These are phyloP conservation scores for Lycaon pictus DNA, from an alignment of 2,113 vertebrate genomes.

Conservation along the genomic window DNA sequence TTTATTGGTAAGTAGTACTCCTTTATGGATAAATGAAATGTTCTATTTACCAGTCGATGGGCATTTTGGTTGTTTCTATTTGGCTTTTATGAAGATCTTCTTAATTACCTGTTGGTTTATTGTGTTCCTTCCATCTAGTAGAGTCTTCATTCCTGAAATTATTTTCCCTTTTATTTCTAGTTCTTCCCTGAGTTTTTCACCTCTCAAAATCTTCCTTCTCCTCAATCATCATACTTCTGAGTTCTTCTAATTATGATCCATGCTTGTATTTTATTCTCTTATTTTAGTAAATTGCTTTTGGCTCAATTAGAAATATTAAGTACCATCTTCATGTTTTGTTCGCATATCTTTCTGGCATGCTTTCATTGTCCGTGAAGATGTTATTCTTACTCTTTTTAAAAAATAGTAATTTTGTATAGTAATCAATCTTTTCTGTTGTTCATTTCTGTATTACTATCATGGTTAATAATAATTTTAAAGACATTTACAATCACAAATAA, in stretches of 20 bases:
- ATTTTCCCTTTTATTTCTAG: neutral
- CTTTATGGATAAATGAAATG: neutral
- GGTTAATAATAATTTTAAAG: neutral
- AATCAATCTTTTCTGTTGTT: neutral
- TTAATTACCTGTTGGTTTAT: neutral
- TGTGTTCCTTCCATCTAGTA: neutral
- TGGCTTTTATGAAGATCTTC: neutral
- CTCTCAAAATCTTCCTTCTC: neutral
- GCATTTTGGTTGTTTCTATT: neutral
- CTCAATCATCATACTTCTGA: neutral
- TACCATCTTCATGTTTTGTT: constrained; percentile 18
- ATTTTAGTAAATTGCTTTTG: constrained; percentile 43
- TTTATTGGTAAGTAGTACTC: neutral
- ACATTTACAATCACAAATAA: constrained; percentile 39
- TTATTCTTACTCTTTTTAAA: neutral
- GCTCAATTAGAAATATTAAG: neutral
- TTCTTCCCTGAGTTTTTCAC: constrained; percentile 3
- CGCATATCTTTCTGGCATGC: neutral
- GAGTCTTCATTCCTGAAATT: constrained; percentile 38
- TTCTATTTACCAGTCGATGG: neutral
- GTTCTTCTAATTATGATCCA: constrained; percentile 27
- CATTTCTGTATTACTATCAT: constrained; percentile 9
- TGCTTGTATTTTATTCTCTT: constrained; percentile 26
- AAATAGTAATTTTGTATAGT: constrained; percentile 32
- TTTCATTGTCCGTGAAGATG: neutral